phyloP scores from a whole-genome alignment of 2,797 vertebrate genomes.

The Huso huso region DNA sequence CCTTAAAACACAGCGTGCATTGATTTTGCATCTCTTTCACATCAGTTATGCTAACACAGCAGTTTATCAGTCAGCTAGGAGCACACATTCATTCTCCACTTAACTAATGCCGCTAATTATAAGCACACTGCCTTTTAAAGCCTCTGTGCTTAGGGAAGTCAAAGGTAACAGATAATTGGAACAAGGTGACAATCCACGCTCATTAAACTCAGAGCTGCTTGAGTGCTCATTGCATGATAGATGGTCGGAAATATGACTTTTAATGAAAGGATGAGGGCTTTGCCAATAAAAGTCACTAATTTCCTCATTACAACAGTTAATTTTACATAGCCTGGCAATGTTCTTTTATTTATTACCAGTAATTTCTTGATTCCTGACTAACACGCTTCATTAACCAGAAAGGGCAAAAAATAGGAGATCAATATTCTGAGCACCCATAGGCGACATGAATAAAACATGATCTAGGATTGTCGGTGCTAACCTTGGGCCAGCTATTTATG shows the following conservation, averaged over 20 bases:
- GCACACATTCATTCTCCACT: conserved; percentile 16
- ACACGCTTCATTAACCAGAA: not conserved
- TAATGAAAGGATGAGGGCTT: conserved; percentile 83
- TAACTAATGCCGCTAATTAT: conserved; percentile 38
- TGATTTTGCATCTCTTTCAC: conserved; percentile 23
- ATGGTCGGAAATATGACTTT: conserved; percentile 79
- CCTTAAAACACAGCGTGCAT: conserved; percentile 13
- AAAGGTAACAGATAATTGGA: conserved; percentile 74
- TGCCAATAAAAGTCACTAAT: conserved; percentile 88
- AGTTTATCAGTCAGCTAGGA: not conserved
- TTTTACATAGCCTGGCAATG: conserved; percentile 71
- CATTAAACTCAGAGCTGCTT: conserved; percentile 69
- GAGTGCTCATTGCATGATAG: conserved; percentile 60
- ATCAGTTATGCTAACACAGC: not conserved
- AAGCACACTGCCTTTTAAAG: conserved; percentile 31
- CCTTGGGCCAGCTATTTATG: no score
- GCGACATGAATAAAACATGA: not conserved
- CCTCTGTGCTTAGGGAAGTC: conserved; percentile 40
- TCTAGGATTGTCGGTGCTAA: no score
- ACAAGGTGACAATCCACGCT: conserved; percentile 84
- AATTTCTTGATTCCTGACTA: not conserved
- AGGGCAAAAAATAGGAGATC: conserved; percentile 5
- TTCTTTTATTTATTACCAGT: conserved; percentile 41
- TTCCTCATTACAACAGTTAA: conserved; percentile 76
- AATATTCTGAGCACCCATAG: not conserved